Evolutionary conservation across 2,888 invertebrate species (phyloP).

Genomic region (Phaedon cochleariae): DNA sequence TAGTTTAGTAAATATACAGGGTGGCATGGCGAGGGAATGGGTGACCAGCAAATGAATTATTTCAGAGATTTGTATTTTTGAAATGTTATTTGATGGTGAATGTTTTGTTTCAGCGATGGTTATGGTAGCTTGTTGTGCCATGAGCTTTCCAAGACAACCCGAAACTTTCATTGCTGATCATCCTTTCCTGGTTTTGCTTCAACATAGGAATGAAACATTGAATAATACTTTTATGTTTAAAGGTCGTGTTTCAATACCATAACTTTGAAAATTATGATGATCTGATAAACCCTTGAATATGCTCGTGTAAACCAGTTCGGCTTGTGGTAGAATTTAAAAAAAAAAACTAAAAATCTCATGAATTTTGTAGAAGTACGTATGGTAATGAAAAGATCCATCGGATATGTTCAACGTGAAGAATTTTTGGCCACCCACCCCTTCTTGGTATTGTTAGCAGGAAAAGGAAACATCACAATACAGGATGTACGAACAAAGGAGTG

Average conservation of each 20-base stretch:
- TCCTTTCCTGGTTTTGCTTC: slow-evolving; percentile 46
- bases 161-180: slow-evolving; percentile 48
- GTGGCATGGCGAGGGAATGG: too few relatives aligned
- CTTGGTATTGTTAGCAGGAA: not conserved
- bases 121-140: slow-evolving; percentile 30
- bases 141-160: slow-evolving; percentile 14
- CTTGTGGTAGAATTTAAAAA: not conserved
- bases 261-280: not conserved
- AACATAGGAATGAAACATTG: slow-evolving; percentile 1
- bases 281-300: not conserved
- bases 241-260: slow-evolving; percentile 5
- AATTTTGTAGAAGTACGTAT: not conserved
- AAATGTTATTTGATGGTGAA: not conserved
- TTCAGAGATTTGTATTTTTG: not conserved
- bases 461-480: not conserved
- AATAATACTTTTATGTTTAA: slow-evolving; percentile 11
- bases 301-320: not conserved
- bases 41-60: not conserved
- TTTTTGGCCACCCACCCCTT: not conserved
- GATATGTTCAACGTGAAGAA: not conserved
- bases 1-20: too few relatives aligned
- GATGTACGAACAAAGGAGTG: not conserved
- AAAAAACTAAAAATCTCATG: not conserved
- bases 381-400: not conserved
- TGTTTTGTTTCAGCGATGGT: slow-evolving; percentile 34